These are phyloP conservation scores for Opisthograptis luteolata DNA, from an alignment of 2,888 invertebrate genomes.

Conservation along the genomic window DNA sequence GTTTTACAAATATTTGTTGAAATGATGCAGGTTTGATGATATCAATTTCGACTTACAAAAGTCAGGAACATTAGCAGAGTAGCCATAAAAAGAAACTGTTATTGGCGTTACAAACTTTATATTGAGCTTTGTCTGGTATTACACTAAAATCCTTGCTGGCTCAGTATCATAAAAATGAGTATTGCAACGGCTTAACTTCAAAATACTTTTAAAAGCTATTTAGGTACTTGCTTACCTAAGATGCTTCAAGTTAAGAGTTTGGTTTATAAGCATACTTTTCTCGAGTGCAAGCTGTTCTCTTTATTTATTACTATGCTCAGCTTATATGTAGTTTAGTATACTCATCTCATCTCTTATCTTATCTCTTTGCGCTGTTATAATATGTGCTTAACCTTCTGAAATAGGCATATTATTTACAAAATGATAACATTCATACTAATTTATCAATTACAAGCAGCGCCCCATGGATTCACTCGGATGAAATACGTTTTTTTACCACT, in stretches of 20 bases:
- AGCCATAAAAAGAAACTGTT: slow-evolving; percentile 14
- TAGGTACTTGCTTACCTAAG: slow-evolving; percentile 40
- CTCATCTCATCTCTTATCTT: slow-evolving; percentile 4
- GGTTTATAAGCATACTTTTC: slow-evolving; percentile 36
- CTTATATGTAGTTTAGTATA: slow-evolving; percentile 25
- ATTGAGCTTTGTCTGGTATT: slow-evolving; percentile 31
- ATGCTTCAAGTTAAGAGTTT: slow-evolving; percentile 39
- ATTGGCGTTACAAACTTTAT: slow-evolving; percentile 26
- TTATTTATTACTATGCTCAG: slow-evolving; percentile 34
- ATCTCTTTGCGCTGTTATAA: background rate
- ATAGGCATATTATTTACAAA: too few species aligned
- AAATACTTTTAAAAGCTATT: slow-evolving; percentile 48
- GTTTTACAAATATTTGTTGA: too few species aligned
- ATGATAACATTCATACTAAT: too few species aligned
- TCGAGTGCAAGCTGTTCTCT: slow-evolving; percentile 32
- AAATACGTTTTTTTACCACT: too few species aligned
- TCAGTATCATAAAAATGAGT: slow-evolving; percentile 43
- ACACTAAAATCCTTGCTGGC: slow-evolving; percentile 38
- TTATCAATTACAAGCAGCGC: too few species aligned
- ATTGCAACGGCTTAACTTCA: slow-evolving; percentile 43
- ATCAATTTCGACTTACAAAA: slow-evolving; percentile 6
- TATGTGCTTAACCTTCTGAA: background rate
- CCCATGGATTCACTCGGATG: too few species aligned
- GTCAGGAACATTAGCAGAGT: slow-evolving; percentile 9
- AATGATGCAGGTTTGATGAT: background rate